phyloP scores from a whole-genome alignment of 2,113 vertebrate species.

The Hystrix cristata region DNA sequence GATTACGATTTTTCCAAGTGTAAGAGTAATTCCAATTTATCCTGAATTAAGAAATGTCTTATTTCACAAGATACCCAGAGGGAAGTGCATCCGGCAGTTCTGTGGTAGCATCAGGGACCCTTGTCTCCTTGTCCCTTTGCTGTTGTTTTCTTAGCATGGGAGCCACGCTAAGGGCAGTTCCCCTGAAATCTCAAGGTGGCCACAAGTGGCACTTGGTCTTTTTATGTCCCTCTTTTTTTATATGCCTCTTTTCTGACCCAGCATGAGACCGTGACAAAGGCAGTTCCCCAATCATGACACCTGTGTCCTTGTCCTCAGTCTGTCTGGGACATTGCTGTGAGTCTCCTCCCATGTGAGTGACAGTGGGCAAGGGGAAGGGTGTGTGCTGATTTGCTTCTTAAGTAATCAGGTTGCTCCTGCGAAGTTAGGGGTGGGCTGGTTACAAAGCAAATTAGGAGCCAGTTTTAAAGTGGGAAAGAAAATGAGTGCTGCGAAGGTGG shows the following conservation, averaged over 20 bases:
- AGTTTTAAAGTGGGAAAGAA: not conserved
- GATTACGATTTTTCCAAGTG: not conserved
- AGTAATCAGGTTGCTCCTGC: not conserved
- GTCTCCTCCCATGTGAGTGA: not conserved
- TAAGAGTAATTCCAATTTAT: not conserved
- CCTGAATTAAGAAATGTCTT: not conserved
- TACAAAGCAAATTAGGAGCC: not conserved
- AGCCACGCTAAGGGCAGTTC: accelerated
- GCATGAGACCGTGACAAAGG: not conserved
- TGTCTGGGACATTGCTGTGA: not conserved
- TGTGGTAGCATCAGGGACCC: too few species aligned
- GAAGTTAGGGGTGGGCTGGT: not conserved
- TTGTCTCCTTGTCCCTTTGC: not conserved
- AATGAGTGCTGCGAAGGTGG: not conserved
- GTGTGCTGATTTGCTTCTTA: not conserved
- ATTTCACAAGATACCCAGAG: not conserved
- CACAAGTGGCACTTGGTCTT: too few species aligned
- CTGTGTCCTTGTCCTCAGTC: not conserved
- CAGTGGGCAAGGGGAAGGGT: not conserved
- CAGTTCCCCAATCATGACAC: not conserved
- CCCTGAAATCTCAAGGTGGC: not conserved
- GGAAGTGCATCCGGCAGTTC: not conserved
- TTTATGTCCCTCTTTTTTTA: not conserved
- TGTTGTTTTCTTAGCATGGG: not conserved
- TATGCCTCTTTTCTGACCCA: not conserved